Conservation (phyloP, 1,140 invertebrate species). For the Drepana arcuata region DNA sequence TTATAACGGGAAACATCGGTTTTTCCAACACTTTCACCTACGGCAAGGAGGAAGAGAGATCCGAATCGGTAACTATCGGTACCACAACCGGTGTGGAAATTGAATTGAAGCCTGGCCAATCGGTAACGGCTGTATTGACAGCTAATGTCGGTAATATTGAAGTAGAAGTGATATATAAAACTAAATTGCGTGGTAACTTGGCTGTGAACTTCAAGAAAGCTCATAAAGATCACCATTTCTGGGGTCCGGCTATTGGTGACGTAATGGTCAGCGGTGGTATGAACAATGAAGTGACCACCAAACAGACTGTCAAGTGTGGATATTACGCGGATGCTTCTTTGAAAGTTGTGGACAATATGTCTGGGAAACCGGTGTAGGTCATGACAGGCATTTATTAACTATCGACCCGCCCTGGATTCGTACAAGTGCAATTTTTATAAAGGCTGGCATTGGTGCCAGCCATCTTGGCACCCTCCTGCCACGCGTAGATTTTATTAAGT, state of each 20-base stretch:
- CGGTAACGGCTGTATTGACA: constrained; percentile 34
- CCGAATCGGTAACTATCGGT: constrained; percentile 38
- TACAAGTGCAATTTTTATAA: no score
- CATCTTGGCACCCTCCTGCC: no score
- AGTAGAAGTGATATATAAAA: constrained; percentile 33
- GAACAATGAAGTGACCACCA: constrained; percentile 21
- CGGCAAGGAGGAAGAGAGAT: constrained; percentile 36
- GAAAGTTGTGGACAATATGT: constrained; percentile 34
- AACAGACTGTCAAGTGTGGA: constrained; percentile 35
- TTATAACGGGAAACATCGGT: constrained; percentile 25
- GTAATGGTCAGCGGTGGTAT: constrained; percentile 32
- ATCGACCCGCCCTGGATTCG: no score
- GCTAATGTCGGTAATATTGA: constrained; percentile 34
- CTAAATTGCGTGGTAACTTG: constrained; percentile 32
- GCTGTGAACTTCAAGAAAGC: constrained; percentile 36
- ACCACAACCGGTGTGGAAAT: constrained; percentile 38
- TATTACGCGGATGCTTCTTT: constrained; percentile 36
- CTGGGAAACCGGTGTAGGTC: constrained; percentile 24
- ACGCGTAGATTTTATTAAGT: no score
- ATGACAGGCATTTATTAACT: no score
- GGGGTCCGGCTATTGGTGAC: constrained; percentile 31
- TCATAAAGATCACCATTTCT: constrained; percentile 42
- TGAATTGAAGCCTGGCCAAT: constrained; percentile 39
- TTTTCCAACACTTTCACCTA: constrained; percentile 25
- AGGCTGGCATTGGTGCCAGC: no score